Conservation (phyloP, 2,888 invertebrate genomes). For the Ommatoiulus sabulosus region DNA sequence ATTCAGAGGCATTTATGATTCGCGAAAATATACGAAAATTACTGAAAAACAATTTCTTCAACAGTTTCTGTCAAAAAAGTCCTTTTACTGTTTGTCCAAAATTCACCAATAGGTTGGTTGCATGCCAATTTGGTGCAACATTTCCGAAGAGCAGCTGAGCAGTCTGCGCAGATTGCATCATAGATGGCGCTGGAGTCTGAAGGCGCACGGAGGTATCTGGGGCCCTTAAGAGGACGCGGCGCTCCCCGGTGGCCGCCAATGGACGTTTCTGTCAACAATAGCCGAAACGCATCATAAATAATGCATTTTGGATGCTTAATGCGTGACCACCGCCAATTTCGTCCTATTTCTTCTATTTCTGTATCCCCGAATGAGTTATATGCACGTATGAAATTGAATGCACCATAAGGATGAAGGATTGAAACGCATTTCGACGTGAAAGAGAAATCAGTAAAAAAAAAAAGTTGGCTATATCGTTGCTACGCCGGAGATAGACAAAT, state of each 20-base stretch:
- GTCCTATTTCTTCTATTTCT: background rate
- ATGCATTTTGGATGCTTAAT: conserved; percentile 39
- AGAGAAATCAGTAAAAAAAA: background rate
- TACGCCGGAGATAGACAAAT: conserved; percentile 18
- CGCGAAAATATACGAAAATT: too few species aligned
- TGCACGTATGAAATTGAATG: conserved; percentile 36
- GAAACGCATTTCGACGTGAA: background rate
- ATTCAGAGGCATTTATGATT: too few species aligned
- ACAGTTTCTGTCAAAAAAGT: too few species aligned
- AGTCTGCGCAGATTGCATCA: too few species aligned
- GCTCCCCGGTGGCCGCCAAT: background rate
- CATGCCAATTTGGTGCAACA: too few species aligned
- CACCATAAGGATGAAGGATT: conserved; percentile 20
- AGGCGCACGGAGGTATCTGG: background rate
- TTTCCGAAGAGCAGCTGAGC: too few species aligned
- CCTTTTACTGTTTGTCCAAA: too few species aligned
- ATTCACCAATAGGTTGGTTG: too few species aligned
- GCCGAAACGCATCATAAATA: background rate
- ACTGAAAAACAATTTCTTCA: too few species aligned
- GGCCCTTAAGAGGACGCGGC: background rate
- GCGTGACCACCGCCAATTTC: conserved; percentile 36
- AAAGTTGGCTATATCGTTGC: background rate
- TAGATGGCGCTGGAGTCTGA: too few species aligned
- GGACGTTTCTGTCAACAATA: conserved; percentile 22
- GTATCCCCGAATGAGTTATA: conserved; percentile 6